Evolutionary conservation across 2,797 vertebrate genomes (phyloP), one percentile per base, ranked within the genome.

Genomic region (Zenarchopterus dispar): DNA sequence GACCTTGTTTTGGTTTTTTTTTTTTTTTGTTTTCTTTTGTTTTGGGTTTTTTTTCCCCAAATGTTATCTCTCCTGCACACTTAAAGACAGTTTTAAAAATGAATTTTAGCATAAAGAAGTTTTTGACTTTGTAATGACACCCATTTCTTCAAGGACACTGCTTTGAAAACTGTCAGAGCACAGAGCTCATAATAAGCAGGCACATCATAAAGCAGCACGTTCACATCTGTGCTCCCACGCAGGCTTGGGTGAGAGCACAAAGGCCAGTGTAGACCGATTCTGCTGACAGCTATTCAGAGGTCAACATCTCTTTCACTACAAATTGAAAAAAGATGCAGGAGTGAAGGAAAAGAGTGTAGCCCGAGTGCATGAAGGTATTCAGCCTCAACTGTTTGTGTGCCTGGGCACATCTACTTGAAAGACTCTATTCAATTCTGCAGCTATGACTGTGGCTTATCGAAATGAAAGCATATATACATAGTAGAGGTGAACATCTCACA

Each of bases 231-330:
- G 43, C 67, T 64, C 28, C 41, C 43, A 23, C 56, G 21, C 41
- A n/a, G 41, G 16, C 21, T 68, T 52, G 58, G 65, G 76, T 79
- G 64, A 72, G 23, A 56, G 23, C 18, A 57, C 56, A 78, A 76
- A 82, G 68, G 77, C 68, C 81, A 66, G 17, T 59, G 62, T 26
- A 68, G 66, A 77, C 67, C 33, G 59, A 75, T 74, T 73, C 71
- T 52, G 56, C 81, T 43, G 73, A 76, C 49, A 60, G 60, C 57
- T 78, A 67, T 73, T 77, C 49, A 80, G 80, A 84, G 73, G 80
- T 84, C 77, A 84, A 66, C 67, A 61, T 75, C 65, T 67, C 58
- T 80, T 84, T 57, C 71, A 78, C 62, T 44, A 23, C 10, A 73
- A 70, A 73, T 1, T 1, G 47, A 45, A 62, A 72, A 82, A 58